Base-by-base conservation (phyloP, 1,140 invertebrate species). In the Brachionus rotundiformis region DNA sequence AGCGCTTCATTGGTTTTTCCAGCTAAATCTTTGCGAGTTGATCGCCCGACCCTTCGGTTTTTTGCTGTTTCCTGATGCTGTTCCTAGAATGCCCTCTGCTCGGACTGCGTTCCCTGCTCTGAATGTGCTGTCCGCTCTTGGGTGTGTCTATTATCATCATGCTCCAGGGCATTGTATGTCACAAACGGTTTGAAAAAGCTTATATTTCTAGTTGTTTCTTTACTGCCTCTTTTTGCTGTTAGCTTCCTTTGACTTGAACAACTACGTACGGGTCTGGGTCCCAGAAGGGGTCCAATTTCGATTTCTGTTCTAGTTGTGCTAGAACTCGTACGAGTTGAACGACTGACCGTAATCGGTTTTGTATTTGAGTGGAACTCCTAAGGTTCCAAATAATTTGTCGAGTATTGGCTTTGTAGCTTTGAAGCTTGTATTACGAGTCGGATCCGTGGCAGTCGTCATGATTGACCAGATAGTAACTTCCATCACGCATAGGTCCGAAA, bases 301-400 rank as follows among this genome's bases (percentile, higher is more conserved):
- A 25, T 61, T 25, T 61, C 23, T 61, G 54, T 19, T 61, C 54
- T 25, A 61, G 7, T 61, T 61, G 19, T 16, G 25, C n/a, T 61
- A 61, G 54, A 25, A 61, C 54, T 61, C 71, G 23, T 16, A 25
- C 10, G 81, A 77, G 31, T 79, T 84, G 36, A 84, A 84, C 59
- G 82, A 73, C 25, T 82, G 82, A 11, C 83, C 83, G 82, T 83
- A 83, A 47, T 84, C 83, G 23, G 27, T 82, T 81, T 81, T 61
- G 10, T 84, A 11, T 31, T 29, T 82, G 49, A 25, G 33, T 31
- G 82, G 84, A 33, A 71, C 61, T 31, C 83, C 83, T 47, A 81
- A 77, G 31, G 33, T 84, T 8, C 81, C 81, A 71, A 84, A 84
- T 10, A 83, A 80, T 4, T 27, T 13, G 80, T 25, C 27, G 83